These are phyloP conservation scores for Yponomeuta cagnagella DNA, from an alignment of 2,888 invertebrate species.

Conservation along the genomic window DNA sequence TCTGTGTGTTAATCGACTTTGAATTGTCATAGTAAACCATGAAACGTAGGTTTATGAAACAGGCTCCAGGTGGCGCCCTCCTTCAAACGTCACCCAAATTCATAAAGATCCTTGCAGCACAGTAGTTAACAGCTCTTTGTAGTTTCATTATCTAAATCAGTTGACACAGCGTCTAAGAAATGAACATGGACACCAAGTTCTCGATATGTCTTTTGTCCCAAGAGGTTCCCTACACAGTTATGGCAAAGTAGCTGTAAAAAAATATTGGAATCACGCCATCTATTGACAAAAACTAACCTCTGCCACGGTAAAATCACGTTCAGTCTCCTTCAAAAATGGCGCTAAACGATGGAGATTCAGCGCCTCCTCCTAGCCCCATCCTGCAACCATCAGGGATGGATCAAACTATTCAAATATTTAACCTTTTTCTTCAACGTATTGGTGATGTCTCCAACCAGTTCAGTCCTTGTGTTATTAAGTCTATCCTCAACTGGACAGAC, in stretches of 20 bases:
- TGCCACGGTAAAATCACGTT: not conserved
- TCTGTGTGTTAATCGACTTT: too few species aligned
- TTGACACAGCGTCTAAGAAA: too few species aligned
- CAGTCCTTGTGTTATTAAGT: conserved; percentile 33
- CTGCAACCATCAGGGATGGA: conserved; percentile 27
- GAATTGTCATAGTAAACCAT: too few species aligned
- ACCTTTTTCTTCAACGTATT: conserved; percentile 72
- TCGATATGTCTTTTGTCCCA: too few species aligned
- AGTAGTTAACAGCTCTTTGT: too few species aligned
- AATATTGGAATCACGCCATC: not conserved
- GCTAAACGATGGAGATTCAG: not conserved
- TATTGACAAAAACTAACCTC: not conserved
- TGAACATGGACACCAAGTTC: too few species aligned
- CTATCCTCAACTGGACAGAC: conserved; percentile 58
- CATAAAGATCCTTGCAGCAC: too few species aligned
- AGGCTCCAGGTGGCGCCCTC: too few species aligned
- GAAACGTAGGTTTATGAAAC: too few species aligned
- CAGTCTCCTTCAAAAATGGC: not conserved
- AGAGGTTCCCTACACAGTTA: too few species aligned
- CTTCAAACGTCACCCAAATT: too few species aligned
- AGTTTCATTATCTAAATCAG: too few species aligned
- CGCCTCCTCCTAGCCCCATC: not conserved
- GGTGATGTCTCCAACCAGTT: conserved; percentile 68
- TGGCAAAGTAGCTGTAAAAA: not conserved
- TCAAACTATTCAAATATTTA: conserved; percentile 65